Evolutionary conservation across 1,140 invertebrate species (phyloP).

Genomic region (Lethocerus indicus): DNA sequence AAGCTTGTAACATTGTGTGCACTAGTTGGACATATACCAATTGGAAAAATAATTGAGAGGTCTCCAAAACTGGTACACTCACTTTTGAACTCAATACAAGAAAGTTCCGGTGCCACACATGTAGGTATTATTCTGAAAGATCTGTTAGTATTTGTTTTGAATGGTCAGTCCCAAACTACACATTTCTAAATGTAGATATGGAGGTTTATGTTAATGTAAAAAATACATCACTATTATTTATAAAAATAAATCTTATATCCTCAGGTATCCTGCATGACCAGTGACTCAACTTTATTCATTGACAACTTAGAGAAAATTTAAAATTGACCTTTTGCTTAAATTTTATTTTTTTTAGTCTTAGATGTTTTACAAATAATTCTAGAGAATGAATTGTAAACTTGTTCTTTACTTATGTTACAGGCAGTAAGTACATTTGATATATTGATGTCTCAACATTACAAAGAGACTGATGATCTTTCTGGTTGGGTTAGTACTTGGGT

Average conservation of each 20-base stretch:
- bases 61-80: conserved; percentile 7
- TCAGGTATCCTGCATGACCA: too few relatives aligned
- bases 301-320: too few relatives aligned
- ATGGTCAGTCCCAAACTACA: too few relatives aligned
- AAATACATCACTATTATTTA: too few relatives aligned
- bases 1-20: conserved; percentile 12
- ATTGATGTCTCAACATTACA: conserved; percentile 10
- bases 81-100: conserved; percentile 2
- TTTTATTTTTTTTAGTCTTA: too few relatives aligned
- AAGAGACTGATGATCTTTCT: conserved; percentile 4
- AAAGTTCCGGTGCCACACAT: background rate
- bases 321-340: too few relatives aligned
- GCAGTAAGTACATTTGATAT: conserved; percentile 10
- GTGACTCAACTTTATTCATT: too few relatives aligned
- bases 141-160: background rate
- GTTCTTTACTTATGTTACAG: conserved; percentile 4
- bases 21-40: conserved; percentile 2
- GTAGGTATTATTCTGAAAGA: conserved; percentile 2
- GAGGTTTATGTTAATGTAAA: too few relatives aligned
- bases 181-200: too few relatives aligned
- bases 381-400: too few relatives aligned
- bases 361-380: too few relatives aligned
- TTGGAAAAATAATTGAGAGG: conserved; percentile 2
- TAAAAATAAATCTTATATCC: too few relatives aligned
- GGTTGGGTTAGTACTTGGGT: conserved; percentile 15